These are phyloP conservation scores for Ophthalmolycus amberensis DNA, from an alignment of 2,113 vertebrate genomes.

Conservation along the genomic window DNA sequence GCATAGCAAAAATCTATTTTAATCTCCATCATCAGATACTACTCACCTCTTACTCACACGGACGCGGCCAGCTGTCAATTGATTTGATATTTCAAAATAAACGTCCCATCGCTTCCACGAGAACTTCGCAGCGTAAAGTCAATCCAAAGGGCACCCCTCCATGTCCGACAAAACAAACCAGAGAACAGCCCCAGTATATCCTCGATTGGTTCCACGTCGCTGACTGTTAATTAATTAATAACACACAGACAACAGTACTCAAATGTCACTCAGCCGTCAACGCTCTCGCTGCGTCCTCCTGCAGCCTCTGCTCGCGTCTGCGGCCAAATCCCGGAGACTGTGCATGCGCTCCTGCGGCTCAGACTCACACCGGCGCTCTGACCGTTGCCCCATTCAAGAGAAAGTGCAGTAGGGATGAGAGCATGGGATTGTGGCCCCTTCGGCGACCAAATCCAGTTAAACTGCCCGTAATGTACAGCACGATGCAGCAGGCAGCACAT, in stretches of 20 bases:
- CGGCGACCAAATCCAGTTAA: background rate
- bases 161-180: constrained; percentile 10
- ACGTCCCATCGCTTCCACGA: constrained; percentile 13
- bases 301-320: constrained; percentile 63
- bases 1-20: background rate
- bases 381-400: constrained; percentile 65
- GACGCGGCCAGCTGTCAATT: constrained; percentile 12
- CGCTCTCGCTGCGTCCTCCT: constrained; percentile 37
- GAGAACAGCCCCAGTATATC: background rate
- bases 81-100: constrained; percentile 26
- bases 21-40: background rate
- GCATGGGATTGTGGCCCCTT: constrained; percentile 25
- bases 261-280: constrained; percentile 41
- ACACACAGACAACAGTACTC: constrained; percentile 7
- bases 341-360: constrained; percentile 22
- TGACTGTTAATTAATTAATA: constrained; percentile 9
- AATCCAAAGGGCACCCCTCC: constrained; percentile 20
- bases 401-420: constrained; percentile 27
- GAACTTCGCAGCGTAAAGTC: constrained; percentile 45
- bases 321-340: constrained; percentile 38
- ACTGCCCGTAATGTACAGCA: background rate
- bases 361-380: constrained; percentile 35
- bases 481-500: background rate
- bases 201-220: background rate
- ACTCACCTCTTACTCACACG: constrained; percentile 45